Conservation (phyloP, 2,888 invertebrate species). For the Tigriopus californicus region DNA sequence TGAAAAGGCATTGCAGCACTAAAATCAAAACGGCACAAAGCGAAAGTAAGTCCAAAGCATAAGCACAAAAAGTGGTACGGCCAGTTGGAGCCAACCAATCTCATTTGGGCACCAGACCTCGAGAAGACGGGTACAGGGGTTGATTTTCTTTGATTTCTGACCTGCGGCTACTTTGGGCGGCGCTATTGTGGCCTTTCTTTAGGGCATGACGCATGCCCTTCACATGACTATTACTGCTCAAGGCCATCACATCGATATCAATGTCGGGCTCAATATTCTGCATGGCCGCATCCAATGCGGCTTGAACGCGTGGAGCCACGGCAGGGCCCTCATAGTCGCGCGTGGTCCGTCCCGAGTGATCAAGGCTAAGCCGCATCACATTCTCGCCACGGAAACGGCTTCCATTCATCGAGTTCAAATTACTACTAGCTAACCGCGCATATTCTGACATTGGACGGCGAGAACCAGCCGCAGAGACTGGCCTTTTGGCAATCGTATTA, state of each 20-base stretch:
- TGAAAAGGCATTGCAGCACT: too few species aligned
- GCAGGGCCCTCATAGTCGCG: slow-evolving; percentile 49
- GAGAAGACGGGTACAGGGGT: slow-evolving; percentile 20
- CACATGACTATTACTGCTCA: background rate
- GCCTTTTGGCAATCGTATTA: slow-evolving; percentile 34
- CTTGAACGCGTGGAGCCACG: slow-evolving; percentile 51
- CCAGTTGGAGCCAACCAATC: slow-evolving; percentile 1
- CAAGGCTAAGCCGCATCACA: slow-evolving; percentile 43
- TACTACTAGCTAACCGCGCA: slow-evolving; percentile 28
- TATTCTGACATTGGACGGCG: slow-evolving; percentile 40
- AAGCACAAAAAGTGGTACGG: too few species aligned
- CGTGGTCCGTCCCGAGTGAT: slow-evolving; percentile 39
- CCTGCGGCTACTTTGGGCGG: background rate
- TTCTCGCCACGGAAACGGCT: slow-evolving; percentile 39
- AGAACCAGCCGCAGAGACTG: slow-evolving; percentile 41
- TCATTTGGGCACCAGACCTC: slow-evolving; percentile 22
- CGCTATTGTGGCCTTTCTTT: background rate
- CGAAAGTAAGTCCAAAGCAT: too few species aligned
- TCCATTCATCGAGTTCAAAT: background rate
- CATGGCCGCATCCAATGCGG: slow-evolving; percentile 41
- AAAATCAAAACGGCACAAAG: too few species aligned
- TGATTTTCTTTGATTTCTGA: background rate
- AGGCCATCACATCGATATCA: slow-evolving; percentile 21
- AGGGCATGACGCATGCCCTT: background rate
- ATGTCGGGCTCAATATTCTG: slow-evolving; percentile 20